Conservation (phyloP, 1,140 invertebrate genomes). For the Drosophila simulans region DNA sequence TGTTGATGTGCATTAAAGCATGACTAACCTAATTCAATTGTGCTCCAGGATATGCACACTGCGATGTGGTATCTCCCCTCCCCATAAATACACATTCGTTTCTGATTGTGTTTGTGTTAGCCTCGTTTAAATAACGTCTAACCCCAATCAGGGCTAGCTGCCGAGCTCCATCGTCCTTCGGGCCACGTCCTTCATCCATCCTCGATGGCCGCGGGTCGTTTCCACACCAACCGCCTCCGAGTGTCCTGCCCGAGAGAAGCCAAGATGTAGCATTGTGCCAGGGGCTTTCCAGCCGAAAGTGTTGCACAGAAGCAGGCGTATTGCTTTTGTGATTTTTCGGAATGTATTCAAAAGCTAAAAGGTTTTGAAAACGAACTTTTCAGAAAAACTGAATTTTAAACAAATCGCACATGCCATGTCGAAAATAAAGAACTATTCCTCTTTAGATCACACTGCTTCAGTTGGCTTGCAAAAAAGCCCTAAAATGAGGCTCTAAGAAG, state of each 20-base stretch:
- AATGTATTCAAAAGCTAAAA: not conserved
- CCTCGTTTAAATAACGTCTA: slow-evolving; percentile 71
- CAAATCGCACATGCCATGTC: too few species aligned
- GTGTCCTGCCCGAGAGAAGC: slow-evolving; percentile 1
- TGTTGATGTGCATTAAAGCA: slow-evolving; percentile 82
- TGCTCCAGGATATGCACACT: slow-evolving; percentile 78
- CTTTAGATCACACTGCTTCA: too few species aligned
- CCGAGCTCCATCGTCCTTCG: slow-evolving; percentile 29
- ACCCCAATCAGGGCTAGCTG: slow-evolving; percentile 57
- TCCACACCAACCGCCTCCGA: slow-evolving; percentile 44
- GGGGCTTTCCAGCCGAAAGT: not conserved
- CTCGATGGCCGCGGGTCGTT: slow-evolving; percentile 27
- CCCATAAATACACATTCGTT: slow-evolving; percentile 8
- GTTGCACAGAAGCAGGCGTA: not conserved
- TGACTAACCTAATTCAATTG: slow-evolving; percentile 83
- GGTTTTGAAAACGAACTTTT: too few species aligned
- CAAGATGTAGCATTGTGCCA: not conserved
- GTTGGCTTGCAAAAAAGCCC: too few species aligned
- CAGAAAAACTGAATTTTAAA: too few species aligned
- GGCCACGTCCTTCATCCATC: slow-evolving; percentile 12
- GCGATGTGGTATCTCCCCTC: slow-evolving; percentile 11
- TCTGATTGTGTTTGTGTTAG: slow-evolving; percentile 33
- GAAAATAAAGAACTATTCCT: too few species aligned
- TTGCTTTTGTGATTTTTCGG: not conserved
- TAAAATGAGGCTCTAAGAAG: too few species aligned